phyloP scores from a whole-genome alignment of 2,888 invertebrate species.

The Blomia tropicalis region DNA sequence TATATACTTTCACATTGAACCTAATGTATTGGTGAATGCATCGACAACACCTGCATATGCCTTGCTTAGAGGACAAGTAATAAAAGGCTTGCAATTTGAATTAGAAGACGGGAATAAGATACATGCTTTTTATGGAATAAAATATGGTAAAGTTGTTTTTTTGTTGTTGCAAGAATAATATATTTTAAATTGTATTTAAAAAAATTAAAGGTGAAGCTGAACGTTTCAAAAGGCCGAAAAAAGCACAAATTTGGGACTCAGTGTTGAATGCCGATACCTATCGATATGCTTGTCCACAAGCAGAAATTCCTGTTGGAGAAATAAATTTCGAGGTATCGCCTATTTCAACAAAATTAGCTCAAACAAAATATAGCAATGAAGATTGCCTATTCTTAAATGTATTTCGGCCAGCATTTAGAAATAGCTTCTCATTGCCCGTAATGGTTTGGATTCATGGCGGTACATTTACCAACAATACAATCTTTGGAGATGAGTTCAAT shows the following conservation, averaged over 20 bases:
- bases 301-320: not conserved
- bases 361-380: not conserved
- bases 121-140: not conserved
- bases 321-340: not conserved
- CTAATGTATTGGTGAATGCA: no score
- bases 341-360: no score
- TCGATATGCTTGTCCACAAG: not conserved
- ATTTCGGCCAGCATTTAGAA: not conserved
- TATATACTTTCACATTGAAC: no score
- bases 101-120: not conserved
- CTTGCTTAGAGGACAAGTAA: no score
- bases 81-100: no score
- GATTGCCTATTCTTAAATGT: constrained; percentile 1
- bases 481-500: not conserved
- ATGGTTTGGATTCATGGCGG: constrained; percentile 8
- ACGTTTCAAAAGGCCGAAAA: not conserved
- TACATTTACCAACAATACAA: not conserved
- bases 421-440: not conserved
- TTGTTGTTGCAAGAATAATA: not conserved
- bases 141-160: not conserved
- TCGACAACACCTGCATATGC: no score
- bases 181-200: not conserved
- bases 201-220: not conserved
- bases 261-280: not conserved
- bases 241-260: not conserved